Base-by-base conservation (phyloP, 2,113 vertebrate species). In the Halichoeres trimaculatus region DNA sequence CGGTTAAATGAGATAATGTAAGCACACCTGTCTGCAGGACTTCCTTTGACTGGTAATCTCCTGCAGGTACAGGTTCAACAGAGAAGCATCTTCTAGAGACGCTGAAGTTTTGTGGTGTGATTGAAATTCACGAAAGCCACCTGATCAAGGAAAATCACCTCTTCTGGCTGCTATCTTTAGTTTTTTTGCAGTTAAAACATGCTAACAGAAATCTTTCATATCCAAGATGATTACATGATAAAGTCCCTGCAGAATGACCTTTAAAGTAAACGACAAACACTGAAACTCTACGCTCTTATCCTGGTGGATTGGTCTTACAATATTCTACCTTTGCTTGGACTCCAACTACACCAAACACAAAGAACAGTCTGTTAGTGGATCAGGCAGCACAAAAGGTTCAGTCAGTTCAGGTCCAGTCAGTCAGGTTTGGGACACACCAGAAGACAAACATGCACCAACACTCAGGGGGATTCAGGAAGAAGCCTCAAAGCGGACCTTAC, bases 401-500 rank as follows among this genome's bases (percentile, higher is more conserved):
- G 63, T 78, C 83, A 76, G 51, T 12, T 52, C 30, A 62, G 40
- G 80, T 80, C 56, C 60, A 74, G 74, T 88, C 77, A 7, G 80
- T 74, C 79, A 86, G 52, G 57, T 55, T 36, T 30, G 68, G 63
- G 60, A 74, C 55, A 78, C 67, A 81, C 50, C 64, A 72, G 66
- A 50, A 76, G 68, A 87, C 72, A 74, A 66, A 73, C 91, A 89
- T 91, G 86, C 88, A 87, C 17, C 53, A 67, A 35, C 62, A 76
- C 35, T 62, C 70, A 52, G 30, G 45, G 48, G 68, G 60, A 62
- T 74, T 78, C 55, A 71, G 55, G 14, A 40, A 83, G 67, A 73
- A 80, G 58, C 72, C 54, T 80, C 51, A 55, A 30, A 79, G 62
- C 76, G 0, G 68, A 87, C 94, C 97, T 91, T 99, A 99, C 98